Evolutionary conservation across 2,113 vertebrate species (phyloP), one percentile per base, ranked within the genome.

Genomic region (Upupa epops): DNA sequence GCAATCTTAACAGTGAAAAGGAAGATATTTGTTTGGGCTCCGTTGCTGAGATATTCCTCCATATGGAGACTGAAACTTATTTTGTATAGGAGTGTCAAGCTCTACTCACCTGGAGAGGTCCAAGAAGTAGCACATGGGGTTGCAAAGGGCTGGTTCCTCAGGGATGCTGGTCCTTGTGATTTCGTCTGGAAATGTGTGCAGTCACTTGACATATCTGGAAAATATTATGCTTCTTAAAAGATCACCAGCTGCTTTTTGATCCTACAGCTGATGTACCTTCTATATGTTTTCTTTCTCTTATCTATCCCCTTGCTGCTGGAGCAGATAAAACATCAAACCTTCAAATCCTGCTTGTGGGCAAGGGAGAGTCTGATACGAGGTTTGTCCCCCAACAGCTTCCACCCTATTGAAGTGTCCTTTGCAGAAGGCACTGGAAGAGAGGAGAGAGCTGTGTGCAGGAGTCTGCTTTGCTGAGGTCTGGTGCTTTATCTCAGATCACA

Each of bases 391-490:
- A 4, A 3, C 49, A 65, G 54, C 54, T 69, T 21, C 66, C 40
- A 26, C 13, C 28, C 13, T 7, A 1, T 13, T 60, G n/a, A 83
- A 71, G 26, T 2, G 3, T 18, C 13, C 22, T 81, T 58, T 72
- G 54, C 45, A 65, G 84, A 87, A 69, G 61, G 58, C 36, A 42
- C 11, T 31, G 42, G 74, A 68, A 72, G 32, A 46, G n/a, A 59
- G 5, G 16, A 63, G 54, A 55, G 28, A 40, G 12, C 28, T 0
- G 2, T 3, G 8, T 0, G 0, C 13, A 25, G 32, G 40, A 87
- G 22, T n/a, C 55, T 86, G 46, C 64, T 74, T 42, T 80, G 56
- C 72, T 46, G 52, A 86, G 42, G 28, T 58, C 34, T 20, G 8
- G 6, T 1, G 2, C 58, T 89, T 90, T 73, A 79, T 94, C 63